phyloP scores from a whole-genome alignment of 2,888 invertebrate species.

The Drosophila basisetae region DNA sequence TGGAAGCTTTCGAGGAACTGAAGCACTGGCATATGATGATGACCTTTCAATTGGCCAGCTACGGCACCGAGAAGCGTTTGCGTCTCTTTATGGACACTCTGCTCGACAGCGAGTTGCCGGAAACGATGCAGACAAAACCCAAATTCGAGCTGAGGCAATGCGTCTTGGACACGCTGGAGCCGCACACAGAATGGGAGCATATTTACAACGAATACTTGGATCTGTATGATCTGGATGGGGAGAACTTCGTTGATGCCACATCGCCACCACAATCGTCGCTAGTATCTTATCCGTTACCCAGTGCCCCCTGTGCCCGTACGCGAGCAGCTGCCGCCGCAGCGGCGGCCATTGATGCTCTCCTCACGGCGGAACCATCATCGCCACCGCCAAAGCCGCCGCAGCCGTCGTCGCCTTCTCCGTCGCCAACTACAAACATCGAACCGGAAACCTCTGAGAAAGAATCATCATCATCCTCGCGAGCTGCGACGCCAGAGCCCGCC shows the following conservation, averaged over 20 bases:
- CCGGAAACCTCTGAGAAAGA: slow-evolving; percentile 17
- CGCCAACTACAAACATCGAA: slow-evolving; percentile 1
- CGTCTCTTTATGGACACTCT: slow-evolving; percentile 83
- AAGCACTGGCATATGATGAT: slow-evolving; percentile 85
- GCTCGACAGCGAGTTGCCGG: slow-evolving; percentile 62
- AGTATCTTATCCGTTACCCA: slow-evolving; percentile 17
- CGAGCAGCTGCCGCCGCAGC: slow-evolving; percentile 44
- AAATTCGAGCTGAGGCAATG: slow-evolving; percentile 91
- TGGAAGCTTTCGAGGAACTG: slow-evolving; percentile 83
- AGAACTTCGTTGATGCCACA: slow-evolving; percentile 40
- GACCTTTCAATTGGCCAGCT: slow-evolving; percentile 83
- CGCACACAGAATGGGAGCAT: slow-evolving; percentile 94
- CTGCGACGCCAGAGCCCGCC: slow-evolving; percentile 12
- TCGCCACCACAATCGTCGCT: slow-evolving; percentile 28
- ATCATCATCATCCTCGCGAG: slow-evolving; percentile 27
- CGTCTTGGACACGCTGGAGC: slow-evolving; percentile 91
- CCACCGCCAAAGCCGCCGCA: neutral
- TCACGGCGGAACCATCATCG: slow-evolving; percentile 45
- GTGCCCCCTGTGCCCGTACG: slow-evolving; percentile 31
- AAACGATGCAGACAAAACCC: slow-evolving; percentile 73
- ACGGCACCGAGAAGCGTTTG: slow-evolving; percentile 83
- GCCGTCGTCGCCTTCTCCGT: neutral
- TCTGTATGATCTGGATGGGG: slow-evolving; percentile 63
- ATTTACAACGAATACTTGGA: slow-evolving; percentile 95
- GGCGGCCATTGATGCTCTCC: slow-evolving; percentile 45